These are phyloP conservation scores for Zeuzera pyrina DNA, from an alignment of 2,888 invertebrate genomes.

Conservation along the genomic window DNA sequence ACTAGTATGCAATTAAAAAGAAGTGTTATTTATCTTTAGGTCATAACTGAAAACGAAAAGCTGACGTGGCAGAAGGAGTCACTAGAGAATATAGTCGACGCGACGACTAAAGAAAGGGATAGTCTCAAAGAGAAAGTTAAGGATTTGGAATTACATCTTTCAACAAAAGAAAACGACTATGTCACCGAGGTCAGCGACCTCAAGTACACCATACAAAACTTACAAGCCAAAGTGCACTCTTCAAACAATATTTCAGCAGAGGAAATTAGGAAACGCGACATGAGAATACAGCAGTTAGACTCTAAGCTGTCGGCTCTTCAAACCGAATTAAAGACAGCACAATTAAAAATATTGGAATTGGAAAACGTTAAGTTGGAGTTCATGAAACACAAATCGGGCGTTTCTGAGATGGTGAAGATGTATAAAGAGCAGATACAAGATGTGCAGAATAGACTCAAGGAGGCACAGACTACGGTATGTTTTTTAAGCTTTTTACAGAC, in stretches of 20 bases:
- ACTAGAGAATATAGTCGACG: conserved; percentile 50
- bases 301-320: conserved; percentile 34
- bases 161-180: conserved; percentile 30
- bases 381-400: conserved; percentile 40
- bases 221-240: conserved; percentile 28
- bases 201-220: conserved; percentile 28
- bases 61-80: conserved; percentile 63
- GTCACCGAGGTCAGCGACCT: conserved; percentile 24
- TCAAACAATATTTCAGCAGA: conserved; percentile 26
- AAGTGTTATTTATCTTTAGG: conserved; percentile 27
- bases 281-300: conserved; percentile 34
- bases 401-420: conserved; percentile 34
- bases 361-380: conserved; percentile 58
- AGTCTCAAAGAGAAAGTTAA: conserved; percentile 50
- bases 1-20: no score
- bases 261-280: conserved; percentile 35
- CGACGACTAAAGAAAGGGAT: conserved; percentile 48
- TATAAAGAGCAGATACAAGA: conserved; percentile 54
- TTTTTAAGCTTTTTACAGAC: conserved; percentile 1
- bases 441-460: conserved; percentile 41
- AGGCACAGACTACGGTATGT: conserved; percentile 49
- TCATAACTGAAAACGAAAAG: conserved; percentile 61
- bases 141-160: conserved; percentile 41
- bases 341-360: conserved; percentile 58
- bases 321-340: conserved; percentile 50